phyloP scores from a whole-genome alignment of 2,113 vertebrate species.

The Struthidea cinerea region DNA sequence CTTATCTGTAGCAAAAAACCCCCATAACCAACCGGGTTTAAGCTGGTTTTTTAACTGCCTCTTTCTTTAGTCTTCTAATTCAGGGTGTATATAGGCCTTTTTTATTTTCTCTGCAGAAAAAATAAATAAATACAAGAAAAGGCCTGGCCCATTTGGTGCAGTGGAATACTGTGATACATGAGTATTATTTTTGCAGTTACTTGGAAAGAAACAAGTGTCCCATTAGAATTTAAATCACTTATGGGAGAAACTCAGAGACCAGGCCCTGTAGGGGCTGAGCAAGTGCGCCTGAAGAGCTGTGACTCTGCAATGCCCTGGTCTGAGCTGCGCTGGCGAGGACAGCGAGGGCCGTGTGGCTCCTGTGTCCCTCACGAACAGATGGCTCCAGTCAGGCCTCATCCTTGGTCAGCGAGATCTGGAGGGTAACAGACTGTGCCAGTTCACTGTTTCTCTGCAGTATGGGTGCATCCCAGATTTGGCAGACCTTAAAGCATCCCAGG shows the following conservation, averaged over 20 bases:
- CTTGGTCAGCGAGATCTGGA: fast-evolving
- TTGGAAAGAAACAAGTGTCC: neutral
- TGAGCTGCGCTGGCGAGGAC: neutral
- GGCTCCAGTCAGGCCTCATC: neutral
- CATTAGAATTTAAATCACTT: neutral
- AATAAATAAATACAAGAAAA: neutral
- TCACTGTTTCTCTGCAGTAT: neutral
- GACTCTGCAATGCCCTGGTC: fast-evolving
- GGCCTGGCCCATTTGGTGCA: neutral
- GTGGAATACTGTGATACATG: neutral
- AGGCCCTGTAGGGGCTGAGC: neutral
- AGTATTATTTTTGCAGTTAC: neutral
- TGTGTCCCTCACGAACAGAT: fast-evolving
- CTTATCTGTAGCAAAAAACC: neutral
- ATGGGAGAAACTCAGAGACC: neutral
- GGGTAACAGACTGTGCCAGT: neutral
- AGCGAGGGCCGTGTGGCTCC: neutral
- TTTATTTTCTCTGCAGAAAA: neutral
- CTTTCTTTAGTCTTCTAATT: neutral
- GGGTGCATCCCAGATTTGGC: neutral
- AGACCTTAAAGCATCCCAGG: neutral
- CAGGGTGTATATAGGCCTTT: neutral
- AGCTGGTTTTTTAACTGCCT: neutral
- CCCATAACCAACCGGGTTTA: neutral
- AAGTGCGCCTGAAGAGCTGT: neutral